Base-by-base conservation (phyloP, 2,888 invertebrate species). In the Dynastes maya region DNA sequence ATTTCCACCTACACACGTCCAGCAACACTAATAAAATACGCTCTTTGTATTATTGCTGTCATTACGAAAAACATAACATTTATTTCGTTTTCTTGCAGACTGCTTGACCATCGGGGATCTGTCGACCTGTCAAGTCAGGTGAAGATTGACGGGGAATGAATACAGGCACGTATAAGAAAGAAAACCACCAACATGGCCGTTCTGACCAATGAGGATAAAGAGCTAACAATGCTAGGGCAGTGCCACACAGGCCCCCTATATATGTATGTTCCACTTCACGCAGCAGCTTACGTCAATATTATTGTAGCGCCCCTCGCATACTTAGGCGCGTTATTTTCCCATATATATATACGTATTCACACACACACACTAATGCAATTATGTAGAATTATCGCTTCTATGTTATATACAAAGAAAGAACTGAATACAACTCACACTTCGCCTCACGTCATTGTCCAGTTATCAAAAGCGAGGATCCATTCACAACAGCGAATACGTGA, bases 201-300 rank as follows among this genome's bases (percentile, higher is more conserved):
- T 81, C 81, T 82, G 83, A 82, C 87, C 87, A 87, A 87, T 87
- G 83, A 83, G 83, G 84, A 83, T 81, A 82, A 79, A 83, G 82
- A 80, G 80, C 80, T 78, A 80, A 82, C 82, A 82, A 82, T 80
- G 78, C 80, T 81, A 80, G 82, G 82, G 82, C 81, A 82, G 83
- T 81, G 82, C 82, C 79, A 81, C 80, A 82, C 80, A 81, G 83
- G 82, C 84, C 85, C 72, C 85, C 83, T 84, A 53, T 53, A 53
- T 53, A 83, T 84, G 83, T 45, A 83, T 84, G 83, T 85, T 84
- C 86, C 85, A 87, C 86, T 86, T 87, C 86, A 86, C 85, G 85
- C 84, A 82, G 83, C 81, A 83, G 85, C 85, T 85, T 85, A 82
- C 85, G 85, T 86, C 86, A 87, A 87, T 87, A 87, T 87, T 87